These are phyloP conservation scores for Melipona quadrifasciata DNA, from an alignment of 1,140 invertebrate species.

Conservation along the genomic window DNA sequence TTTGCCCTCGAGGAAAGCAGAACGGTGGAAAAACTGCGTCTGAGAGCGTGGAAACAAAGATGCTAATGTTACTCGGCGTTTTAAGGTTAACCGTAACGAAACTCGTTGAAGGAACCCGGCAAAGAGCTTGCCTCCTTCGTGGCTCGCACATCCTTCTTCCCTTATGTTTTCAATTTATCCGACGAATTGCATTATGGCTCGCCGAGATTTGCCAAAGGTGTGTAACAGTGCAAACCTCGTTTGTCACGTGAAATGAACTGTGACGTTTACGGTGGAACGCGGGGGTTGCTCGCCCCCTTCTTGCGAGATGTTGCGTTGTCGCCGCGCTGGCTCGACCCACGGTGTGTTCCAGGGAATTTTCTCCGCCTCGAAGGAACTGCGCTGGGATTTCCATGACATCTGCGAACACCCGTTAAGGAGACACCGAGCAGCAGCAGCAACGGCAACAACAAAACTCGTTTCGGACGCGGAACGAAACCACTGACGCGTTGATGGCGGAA, in stretches of 20 bases:
- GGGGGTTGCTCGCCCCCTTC: neutral
- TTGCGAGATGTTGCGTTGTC: neutral
- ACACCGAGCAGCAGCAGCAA: neutral
- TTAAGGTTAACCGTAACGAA: neutral
- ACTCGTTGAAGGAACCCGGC: neutral
- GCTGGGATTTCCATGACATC: slow-evolving; percentile 45
- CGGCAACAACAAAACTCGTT: slow-evolving; percentile 45
- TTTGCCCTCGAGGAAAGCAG: no score
- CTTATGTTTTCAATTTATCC: slow-evolving; percentile 2
- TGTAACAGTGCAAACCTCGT: slow-evolving; percentile 29
- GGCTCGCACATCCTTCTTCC: neutral
- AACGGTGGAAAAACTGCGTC: no score
- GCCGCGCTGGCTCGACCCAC: neutral
- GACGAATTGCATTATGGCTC: neutral
- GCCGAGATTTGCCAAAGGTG: neutral
- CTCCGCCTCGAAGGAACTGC: slow-evolving; percentile 17
- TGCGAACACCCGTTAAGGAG: slow-evolving; percentile 42
- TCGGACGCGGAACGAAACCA: slow-evolving; percentile 21
- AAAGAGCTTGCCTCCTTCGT: neutral
- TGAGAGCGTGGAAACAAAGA: no score
- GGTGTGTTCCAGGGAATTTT: slow-evolving; percentile 28
- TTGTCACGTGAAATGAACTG: slow-evolving; percentile 43
- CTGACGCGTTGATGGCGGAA: slow-evolving; percentile 37
- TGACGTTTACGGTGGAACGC: slow-evolving; percentile 40
- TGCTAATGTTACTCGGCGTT: no score